Evolutionary conservation across 2,113 vertebrate species (phyloP).

Genomic region (Syrmaticus mikado): DNA sequence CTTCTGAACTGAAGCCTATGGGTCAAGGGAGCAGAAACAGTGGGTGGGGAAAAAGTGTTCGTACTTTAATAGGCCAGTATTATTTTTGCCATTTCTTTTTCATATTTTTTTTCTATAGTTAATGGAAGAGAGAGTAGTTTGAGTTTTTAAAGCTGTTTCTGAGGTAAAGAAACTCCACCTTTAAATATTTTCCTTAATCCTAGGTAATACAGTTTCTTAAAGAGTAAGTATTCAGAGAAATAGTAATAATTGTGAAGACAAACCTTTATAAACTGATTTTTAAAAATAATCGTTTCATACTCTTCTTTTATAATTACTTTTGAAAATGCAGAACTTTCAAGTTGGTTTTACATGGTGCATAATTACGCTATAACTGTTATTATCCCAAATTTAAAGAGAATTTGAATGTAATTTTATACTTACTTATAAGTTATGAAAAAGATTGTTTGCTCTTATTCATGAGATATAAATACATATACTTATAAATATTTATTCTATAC

Average conservation of each 20-base stretch:
- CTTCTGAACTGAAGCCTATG: not conserved
- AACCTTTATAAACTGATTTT: not conserved
- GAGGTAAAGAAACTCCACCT: not conserved
- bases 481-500: not conserved
- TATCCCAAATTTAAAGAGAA: not conserved
- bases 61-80: not conserved
- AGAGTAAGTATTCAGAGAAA: not conserved
- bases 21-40: not conserved
- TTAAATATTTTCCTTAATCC: not conserved
- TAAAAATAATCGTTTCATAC: not conserved
- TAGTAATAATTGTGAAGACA: not conserved
- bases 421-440: not conserved
- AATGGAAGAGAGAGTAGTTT: not conserved
- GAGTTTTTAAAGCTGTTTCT: not conserved
- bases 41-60: not conserved
- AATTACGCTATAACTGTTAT: not conserved
- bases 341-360: too few relatives aligned
- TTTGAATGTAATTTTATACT: not conserved
- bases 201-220: not conserved
- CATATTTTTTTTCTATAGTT: fast-evolving
- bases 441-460: not conserved
- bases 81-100: too few relatives aligned
- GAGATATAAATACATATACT: not conserved
- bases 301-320: not conserved
- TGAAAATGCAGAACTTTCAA: not conserved